phyloP scores from a whole-genome alignment of 2,113 vertebrate genomes.

The Oenanthe melanoleuca region DNA sequence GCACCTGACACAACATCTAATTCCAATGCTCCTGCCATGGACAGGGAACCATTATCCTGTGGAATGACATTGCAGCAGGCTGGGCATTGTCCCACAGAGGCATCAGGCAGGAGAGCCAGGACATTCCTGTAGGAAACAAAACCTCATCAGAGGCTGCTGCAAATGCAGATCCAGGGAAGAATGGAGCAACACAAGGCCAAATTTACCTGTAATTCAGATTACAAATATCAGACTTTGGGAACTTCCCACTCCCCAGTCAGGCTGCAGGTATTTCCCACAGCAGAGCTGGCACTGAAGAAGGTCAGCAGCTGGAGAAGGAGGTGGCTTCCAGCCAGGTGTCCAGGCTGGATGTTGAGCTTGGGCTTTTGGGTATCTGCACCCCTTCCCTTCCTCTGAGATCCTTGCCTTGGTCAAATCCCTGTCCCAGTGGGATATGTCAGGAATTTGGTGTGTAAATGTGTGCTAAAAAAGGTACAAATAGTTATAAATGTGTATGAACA shows the following conservation, averaged over 20 bases:
- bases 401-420: background rate
- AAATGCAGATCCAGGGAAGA: accelerated
- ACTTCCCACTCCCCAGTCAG: background rate
- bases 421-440: background rate
- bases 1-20: background rate
- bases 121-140: accelerated
- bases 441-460: background rate
- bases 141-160: background rate
- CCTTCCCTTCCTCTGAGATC: accelerated
- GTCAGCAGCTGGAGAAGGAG: background rate
- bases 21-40: background rate
- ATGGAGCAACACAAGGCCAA: accelerated
- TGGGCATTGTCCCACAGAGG: background rate
- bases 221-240: background rate
- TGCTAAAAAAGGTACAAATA: background rate
- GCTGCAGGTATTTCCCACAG: background rate
- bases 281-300: background rate
- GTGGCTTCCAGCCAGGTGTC: background rate
- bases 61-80: accelerated
- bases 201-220: background rate
- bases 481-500: background rate
- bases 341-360: background rate
- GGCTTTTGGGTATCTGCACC: background rate
- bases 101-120: background rate
- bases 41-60: accelerated